These are phyloP conservation scores for Seriola rivoliana DNA, from an alignment of 2,113 vertebrate genomes.

Conservation along the genomic window DNA sequence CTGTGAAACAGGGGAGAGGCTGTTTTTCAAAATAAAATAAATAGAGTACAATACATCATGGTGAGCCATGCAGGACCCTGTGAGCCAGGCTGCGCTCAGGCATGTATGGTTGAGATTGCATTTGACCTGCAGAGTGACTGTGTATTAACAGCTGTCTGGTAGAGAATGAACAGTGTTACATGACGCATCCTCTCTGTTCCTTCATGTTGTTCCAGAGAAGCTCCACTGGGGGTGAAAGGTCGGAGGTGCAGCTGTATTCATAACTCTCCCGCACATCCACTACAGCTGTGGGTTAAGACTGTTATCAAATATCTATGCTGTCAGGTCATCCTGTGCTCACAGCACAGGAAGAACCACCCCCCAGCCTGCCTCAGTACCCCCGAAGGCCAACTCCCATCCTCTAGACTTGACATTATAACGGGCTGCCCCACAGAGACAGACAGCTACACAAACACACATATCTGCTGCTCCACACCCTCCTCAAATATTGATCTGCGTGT, in stretches of 20 bases:
- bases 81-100: neutral
- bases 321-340: slow-evolving; percentile 54
- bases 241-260: slow-evolving; percentile 37
- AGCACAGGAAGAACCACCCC: neutral
- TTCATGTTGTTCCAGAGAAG: slow-evolving; percentile 6
- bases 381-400: slow-evolving; percentile 38
- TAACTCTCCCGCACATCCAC: slow-evolving; percentile 27
- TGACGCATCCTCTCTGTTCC: slow-evolving; percentile 20
- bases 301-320: slow-evolving; percentile 74
- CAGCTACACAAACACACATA: slow-evolving; percentile 47
- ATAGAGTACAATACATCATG: neutral
- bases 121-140: slow-evolving; percentile 29
- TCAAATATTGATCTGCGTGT: slow-evolving; percentile 79
- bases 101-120: slow-evolving; percentile 24
- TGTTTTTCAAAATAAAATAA: too few relatives aligned
- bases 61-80: neutral
- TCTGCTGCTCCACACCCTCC: slow-evolving; percentile 29
- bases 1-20: too few relatives aligned
- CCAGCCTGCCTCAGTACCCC: neutral
- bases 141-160: slow-evolving; percentile 45
- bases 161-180: slow-evolving; percentile 36
- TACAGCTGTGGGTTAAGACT: slow-evolving; percentile 63
- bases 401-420: slow-evolving; percentile 34
- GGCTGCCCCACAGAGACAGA: slow-evolving; percentile 64
- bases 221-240: slow-evolving; percentile 20